Base-by-base conservation (phyloP, 2,113 vertebrate species). In the Eidolon helvum region DNA sequence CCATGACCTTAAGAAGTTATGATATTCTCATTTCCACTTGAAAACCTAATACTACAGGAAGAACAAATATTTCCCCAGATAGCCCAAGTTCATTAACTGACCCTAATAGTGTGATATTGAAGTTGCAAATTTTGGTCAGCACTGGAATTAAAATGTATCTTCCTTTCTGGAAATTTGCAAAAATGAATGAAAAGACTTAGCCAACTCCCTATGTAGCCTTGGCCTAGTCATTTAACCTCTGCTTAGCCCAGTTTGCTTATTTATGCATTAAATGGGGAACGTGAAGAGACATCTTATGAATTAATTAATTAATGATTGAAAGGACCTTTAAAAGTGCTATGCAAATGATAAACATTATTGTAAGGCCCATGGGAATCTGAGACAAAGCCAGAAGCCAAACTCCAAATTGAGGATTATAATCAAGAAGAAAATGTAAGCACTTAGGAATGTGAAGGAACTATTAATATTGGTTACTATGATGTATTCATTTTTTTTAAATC, bases 301-400 rank as follows among this genome's bases (percentile, higher is more conserved):
- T 92, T 15, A 95, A 97, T 92, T 35, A 91, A 88, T 87, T 87
- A 83, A 91, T 77, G 26, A 95, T 69, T 93, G n/a, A 97, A 96
- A 91, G 28, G 35, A 7, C 33, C 38, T 97, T 97, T 96, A 53
- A 82, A 91, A 97, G 50, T 88, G 26, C 91, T 84, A 69, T 96
- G 88, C 61, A 94, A 90, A 90, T 94, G 53, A 75, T 83, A 91
- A 66, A 53, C 63, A 30, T 71, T 87, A 57, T 40, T 79, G 40
- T 68, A 69, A 91, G 28, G 22, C 72, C 63, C 26, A 0, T 8
- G 79, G 69, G 83, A 95, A 53, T 91, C 57, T 75, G 40, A 79
- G 30, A 96, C 77, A 94, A 96, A 95, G 66, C 91, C 74, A 53
- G 30, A 61, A 95, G 57, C 72, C 53, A 63, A 82, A 87, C 89